Evolutionary conservation across 2,113 vertebrate species (phyloP).

Genomic region (Probosciger aterrimus): DNA sequence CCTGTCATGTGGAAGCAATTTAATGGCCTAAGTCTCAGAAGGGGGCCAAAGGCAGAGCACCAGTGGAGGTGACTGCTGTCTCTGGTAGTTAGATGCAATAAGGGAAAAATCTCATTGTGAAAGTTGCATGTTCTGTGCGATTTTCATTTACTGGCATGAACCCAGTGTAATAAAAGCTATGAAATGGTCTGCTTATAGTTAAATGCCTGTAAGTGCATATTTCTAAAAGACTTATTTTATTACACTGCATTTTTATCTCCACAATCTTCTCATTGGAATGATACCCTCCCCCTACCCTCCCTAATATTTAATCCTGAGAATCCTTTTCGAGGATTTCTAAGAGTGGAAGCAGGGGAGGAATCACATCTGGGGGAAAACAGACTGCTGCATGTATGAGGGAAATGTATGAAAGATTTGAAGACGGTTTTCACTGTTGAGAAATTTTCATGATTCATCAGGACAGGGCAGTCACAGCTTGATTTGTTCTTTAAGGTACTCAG

Average conservation of each 20-base stretch:
- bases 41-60: not conserved
- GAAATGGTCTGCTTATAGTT: not conserved
- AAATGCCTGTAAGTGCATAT: not conserved
- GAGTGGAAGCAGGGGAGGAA: not conserved
- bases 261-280: not conserved
- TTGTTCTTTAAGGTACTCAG: not conserved
- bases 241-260: not conserved
- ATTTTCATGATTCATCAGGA: not conserved
- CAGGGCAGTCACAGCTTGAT: not conserved
- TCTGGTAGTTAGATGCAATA: not conserved
- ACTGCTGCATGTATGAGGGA: not conserved
- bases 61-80: not conserved
- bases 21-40: not conserved
- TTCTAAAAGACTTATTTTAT: not conserved
- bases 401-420: not conserved
- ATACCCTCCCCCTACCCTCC: not conserved
- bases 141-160: not conserved
- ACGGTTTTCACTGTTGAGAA: not conserved
- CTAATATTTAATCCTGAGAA: not conserved
- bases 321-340: not conserved
- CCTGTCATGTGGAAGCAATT: constrained; percentile 40
- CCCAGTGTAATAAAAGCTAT: not conserved
- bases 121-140: not conserved
- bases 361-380: not conserved
- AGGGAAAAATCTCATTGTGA: not conserved